Evolutionary conservation across 2,888 invertebrate genomes (phyloP).

Genomic region (Zeuzera pyrina): DNA sequence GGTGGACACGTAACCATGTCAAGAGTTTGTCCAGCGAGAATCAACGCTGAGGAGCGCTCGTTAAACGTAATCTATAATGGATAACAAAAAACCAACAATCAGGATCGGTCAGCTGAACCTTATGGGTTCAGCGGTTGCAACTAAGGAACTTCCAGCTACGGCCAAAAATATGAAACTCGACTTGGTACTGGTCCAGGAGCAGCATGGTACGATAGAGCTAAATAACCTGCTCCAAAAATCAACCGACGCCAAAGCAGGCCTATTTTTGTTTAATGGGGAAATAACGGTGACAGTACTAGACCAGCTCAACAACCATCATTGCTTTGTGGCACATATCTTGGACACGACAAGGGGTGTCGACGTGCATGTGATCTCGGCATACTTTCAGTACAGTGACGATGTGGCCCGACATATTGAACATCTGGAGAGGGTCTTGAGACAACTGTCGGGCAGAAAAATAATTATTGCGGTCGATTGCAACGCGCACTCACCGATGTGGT

Average conservation of each 20-base stretch:
- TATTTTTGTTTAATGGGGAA: conserved; percentile 4
- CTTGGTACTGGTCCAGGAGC: conserved; percentile 20
- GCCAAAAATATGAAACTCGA: conserved; percentile 12
- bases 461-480: conserved; percentile 10
- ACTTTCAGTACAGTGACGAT: too few relatives aligned
- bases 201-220: conserved; percentile 8
- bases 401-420: too few relatives aligned
- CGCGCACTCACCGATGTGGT: conserved; percentile 14
- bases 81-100: background rate
- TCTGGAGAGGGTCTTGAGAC: too few relatives aligned
- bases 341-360: background rate
- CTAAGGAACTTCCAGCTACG: conserved; percentile 13
- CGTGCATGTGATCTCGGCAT: too few relatives aligned
- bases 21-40: conserved; percentile 12
- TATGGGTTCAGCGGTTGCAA: conserved; percentile 14
- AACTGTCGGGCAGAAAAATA: background rate
- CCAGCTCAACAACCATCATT: too few relatives aligned
- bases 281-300: too few relatives aligned
- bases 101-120: conserved; percentile 21
- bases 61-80: conserved; percentile 8
- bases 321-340: conserved; percentile 10
- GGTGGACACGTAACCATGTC: conserved; percentile 13
- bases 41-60: conserved; percentile 10
- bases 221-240: conserved; percentile 3
- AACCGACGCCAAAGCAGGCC: conserved; percentile 13